Conservation (phyloP, 2,888 invertebrate species). For the Drosophila peninsularis region DNA sequence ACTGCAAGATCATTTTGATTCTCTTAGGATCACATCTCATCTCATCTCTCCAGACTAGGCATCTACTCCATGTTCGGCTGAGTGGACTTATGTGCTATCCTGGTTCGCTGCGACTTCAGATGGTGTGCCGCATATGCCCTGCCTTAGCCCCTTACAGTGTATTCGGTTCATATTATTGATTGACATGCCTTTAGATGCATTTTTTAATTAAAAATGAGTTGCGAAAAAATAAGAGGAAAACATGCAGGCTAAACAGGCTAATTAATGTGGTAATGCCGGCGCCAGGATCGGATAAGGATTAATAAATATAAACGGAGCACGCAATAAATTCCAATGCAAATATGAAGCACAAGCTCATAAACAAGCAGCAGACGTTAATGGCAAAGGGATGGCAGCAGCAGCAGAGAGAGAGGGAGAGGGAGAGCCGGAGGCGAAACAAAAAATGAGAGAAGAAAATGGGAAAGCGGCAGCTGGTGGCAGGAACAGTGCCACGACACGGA, state of each 20-base stretch:
- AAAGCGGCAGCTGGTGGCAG: slow-evolving; percentile 9
- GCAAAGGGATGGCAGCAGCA: slow-evolving; percentile 10
- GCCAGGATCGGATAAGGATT: slow-evolving; percentile 3
- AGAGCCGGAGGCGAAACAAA: slow-evolving; percentile 1
- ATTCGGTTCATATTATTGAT: not conserved
- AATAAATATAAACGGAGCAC: slow-evolving; percentile 31
- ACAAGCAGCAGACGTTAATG: slow-evolving; percentile 46
- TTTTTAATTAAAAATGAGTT: not conserved
- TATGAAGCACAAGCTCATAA: slow-evolving; percentile 47
- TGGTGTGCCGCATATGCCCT: too few species aligned
- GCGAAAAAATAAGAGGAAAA: not conserved
- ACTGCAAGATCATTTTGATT: too few species aligned
- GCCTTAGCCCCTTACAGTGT: not conserved
- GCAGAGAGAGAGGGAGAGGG: not conserved
- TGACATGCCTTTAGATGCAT: not conserved
- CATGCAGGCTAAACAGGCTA: not conserved
- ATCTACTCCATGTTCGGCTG: not conserved
- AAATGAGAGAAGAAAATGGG: not conserved
- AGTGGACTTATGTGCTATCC: not conserved
- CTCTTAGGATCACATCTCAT: too few species aligned
- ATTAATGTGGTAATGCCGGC: slow-evolving; percentile 7
- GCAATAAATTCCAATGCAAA: slow-evolving; percentile 50
- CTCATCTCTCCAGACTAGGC: too few species aligned
- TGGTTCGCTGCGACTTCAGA: too few species aligned
- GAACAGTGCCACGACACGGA: slow-evolving; percentile 16